Base-by-base conservation (phyloP, 1,140 invertebrate genomes). In the Cyclargus thomasi region DNA sequence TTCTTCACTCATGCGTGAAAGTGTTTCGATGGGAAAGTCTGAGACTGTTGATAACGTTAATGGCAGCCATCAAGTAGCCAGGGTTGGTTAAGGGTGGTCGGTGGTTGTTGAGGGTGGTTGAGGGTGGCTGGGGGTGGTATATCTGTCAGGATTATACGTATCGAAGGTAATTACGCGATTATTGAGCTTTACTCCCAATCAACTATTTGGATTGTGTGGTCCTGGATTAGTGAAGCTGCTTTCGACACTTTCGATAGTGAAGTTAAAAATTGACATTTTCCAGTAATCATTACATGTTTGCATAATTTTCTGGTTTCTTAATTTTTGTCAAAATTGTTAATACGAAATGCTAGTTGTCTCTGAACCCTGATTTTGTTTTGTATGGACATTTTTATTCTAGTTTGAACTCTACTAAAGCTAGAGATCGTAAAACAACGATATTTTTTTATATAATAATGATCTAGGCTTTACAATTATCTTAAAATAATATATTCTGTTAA, bases 31-130 rank as follows among this genome's bases (percentile, higher is more conserved):
- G 80, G 80, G 86, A 83, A 86, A 80, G 76, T 77, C 73, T 77
- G 87, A 86, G 70, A 73, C 65, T 29, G 85, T 85, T 89, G 78
- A 76, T 79, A 82, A 87, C 86, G 80, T 85, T 85, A 87, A 86
- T 86, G 84, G 83, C 80, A 76, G 64, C 83, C 78, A 81, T 86
- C 80, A 77, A 75, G 65, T 72, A 76, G 36, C 39, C 39, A 14
- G 39, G 39, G 29, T 22, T 76, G 70, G 53, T 17, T 4, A 16
- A 23, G 76, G 6, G 6, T 23, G 29, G 29, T 29, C n/a, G 29
- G 62, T 76, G 70, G 75, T 10, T 16, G 53, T 17, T 4, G 53
- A 23, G 76, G 6, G 6, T 23, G 29, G 29, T 29, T 8, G 69
- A 74, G 70, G 75, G 70, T 62, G 62, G 71, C 22, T 55, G 67